phyloP scores from a whole-genome alignment of 1,140 invertebrate species.

The Cyclina sinensis region DNA sequence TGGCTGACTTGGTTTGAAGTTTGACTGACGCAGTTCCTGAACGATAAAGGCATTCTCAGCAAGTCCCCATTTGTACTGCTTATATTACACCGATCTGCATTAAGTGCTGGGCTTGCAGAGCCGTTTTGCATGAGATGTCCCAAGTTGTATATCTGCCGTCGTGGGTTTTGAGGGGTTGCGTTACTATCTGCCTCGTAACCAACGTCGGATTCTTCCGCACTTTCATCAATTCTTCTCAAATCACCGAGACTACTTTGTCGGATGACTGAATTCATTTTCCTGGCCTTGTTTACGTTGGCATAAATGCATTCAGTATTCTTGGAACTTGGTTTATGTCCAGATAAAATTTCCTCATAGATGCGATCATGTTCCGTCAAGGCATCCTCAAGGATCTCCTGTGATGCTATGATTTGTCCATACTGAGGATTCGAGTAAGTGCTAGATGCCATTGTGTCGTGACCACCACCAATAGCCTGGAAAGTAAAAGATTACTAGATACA shows the following conservation, averaged over 20 bases:
- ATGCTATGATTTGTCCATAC: slow-evolving; percentile 23
- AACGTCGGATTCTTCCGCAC: background rate
- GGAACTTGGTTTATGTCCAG: slow-evolving; percentile 19
- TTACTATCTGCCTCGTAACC: slow-evolving; percentile 28
- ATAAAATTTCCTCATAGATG: slow-evolving; percentile 39
- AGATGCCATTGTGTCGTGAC: background rate
- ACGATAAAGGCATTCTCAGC: background rate
- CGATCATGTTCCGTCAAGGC: slow-evolving; percentile 31
- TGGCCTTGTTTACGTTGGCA: background rate
- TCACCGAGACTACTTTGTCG: background rate
- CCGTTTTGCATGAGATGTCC: slow-evolving; percentile 3
- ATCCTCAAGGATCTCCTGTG: slow-evolving; percentile 13
- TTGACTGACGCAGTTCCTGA: background rate
- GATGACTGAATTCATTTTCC: background rate
- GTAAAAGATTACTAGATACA: no score
- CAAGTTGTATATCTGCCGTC: background rate
- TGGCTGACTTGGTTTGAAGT: background rate
- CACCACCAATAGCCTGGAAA: slow-evolving; percentile 15
- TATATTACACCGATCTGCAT: background rate
- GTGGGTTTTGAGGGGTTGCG: background rate
- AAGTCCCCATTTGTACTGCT: no score
- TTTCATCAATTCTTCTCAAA: slow-evolving; percentile 14
- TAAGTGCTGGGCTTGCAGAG: background rate
- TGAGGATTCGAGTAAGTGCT: slow-evolving; percentile 1
- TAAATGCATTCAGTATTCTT: slow-evolving; percentile 10